These are phyloP conservation scores for Bubo bubo DNA, from an alignment of 2,113 vertebrate species.

Conservation along the genomic window DNA sequence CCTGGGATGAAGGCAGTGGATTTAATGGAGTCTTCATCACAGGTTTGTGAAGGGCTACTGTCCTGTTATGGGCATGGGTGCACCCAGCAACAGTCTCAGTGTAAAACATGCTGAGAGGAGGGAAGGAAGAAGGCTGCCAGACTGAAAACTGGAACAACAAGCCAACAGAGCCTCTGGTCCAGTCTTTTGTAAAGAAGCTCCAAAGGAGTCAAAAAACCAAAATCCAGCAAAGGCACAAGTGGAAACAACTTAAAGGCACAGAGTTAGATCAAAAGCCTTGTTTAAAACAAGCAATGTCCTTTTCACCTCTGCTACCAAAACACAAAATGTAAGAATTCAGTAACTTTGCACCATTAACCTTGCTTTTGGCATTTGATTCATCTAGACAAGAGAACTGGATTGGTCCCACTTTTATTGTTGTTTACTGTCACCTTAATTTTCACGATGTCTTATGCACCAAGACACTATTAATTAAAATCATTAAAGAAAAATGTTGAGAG, in stretches of 20 bases:
- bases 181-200: neutral
- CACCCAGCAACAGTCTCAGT: neutral
- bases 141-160: neutral
- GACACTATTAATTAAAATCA: neutral
- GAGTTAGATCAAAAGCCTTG: neutral
- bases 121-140: neutral
- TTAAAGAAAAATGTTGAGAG: neutral
- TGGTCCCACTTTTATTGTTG: neutral
- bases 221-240: slow-evolving; percentile 28
- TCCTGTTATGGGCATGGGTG: neutral
- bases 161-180: neutral
- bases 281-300: neutral
- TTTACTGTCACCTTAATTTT: slow-evolving; percentile 1
- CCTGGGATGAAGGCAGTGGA: neutral
- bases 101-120: neutral
- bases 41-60: neutral
- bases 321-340: neutral
- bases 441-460: neutral
- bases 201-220: slow-evolving; percentile 3
- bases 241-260: neutral
- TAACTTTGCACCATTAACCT: neutral
- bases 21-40: neutral
- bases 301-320: neutral
- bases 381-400: neutral
- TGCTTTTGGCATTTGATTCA: neutral